phyloP scores from a whole-genome alignment of 1,140 invertebrate species.

The Bilobella aurantiaca region DNA sequence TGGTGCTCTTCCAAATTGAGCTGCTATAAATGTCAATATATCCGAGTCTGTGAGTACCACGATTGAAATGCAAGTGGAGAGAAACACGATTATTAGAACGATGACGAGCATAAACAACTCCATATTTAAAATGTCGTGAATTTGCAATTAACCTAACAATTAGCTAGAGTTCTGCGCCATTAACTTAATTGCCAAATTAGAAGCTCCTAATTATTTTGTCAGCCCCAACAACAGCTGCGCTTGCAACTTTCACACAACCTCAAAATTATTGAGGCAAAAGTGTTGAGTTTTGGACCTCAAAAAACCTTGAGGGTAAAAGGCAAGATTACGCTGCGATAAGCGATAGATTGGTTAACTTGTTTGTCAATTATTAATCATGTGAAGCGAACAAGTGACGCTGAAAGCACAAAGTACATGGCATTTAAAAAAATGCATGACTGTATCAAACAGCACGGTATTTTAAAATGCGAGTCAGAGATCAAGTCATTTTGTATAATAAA shows the following conservation, averaged over 20 bases:
- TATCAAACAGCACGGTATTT: not conserved
- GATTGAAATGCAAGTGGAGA: slow-evolving; percentile 24
- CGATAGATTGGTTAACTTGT: slow-evolving; percentile 12
- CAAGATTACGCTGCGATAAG: not conserved
- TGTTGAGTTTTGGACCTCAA: no score
- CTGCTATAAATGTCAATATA: slow-evolving; percentile 24
- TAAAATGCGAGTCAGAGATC: not conserved
- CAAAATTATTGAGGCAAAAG: not conserved
- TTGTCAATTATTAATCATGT: no score
- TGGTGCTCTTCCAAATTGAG: slow-evolving; percentile 33
- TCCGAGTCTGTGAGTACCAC: slow-evolving; percentile 24
- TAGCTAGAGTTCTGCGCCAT: not conserved
- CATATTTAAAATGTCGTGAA: slow-evolving; percentile 9
- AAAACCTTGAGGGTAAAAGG: no score
- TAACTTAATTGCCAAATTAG: not conserved
- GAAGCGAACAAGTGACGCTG: no score
- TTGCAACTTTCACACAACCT: not conserved
- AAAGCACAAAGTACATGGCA: not conserved
- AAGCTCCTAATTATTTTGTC: not conserved
- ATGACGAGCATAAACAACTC: slow-evolving; percentile 16
- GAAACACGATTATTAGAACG: slow-evolving; percentile 22
- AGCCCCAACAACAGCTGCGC: not conserved
- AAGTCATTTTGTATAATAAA: no score
- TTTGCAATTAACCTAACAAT: not conserved
- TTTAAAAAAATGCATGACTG: not conserved